A percentile compares a stretch with the other conserved stretches of the same genome.
These are phyloP conservation scores for Theristus sp. DNA, from an alignment of 2,888 invertebrate genomes.

Conservation along the genomic window DNA sequence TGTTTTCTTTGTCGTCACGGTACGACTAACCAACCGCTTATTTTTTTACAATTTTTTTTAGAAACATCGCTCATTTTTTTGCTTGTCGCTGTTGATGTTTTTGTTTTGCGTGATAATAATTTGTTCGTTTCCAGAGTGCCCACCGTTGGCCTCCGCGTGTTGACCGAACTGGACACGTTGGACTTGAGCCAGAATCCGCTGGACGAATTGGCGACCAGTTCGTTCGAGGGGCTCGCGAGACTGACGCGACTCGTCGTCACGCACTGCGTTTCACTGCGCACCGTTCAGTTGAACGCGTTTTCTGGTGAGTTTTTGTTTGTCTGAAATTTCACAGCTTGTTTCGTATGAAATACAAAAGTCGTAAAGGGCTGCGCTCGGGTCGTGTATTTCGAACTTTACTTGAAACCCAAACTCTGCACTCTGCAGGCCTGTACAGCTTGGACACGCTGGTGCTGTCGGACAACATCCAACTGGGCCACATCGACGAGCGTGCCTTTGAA, in stretches of 20 bases:
- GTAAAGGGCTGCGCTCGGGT: too few relatives aligned
- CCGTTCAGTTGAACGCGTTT: slow-evolving; percentile 8
- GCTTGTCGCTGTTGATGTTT: too few relatives aligned
- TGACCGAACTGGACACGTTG: slow-evolving; percentile 5
- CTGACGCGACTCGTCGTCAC: slow-evolving; percentile 1
- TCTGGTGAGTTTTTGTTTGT: slow-evolving; percentile 5
- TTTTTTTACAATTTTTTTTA: too few relatives aligned
- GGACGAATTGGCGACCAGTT: slow-evolving; percentile 4
- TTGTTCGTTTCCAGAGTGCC: too few relatives aligned
- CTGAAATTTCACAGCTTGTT: too few relatives aligned
- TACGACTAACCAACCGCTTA: too few relatives aligned
- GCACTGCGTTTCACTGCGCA: neutral
- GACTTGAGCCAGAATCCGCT: slow-evolving; percentile 4
- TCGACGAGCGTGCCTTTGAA: slow-evolving; percentile 6
- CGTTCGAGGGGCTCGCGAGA: slow-evolving; percentile 7
- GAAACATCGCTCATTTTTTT: too few relatives aligned
- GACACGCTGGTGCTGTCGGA: slow-evolving; percentile 2
- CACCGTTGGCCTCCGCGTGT: slow-evolving; percentile 1
- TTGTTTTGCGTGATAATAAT: too few relatives aligned
- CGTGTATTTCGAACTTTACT: too few relatives aligned
- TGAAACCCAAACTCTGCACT: neutral
- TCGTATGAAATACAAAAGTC: too few relatives aligned
- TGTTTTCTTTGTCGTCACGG: too few relatives aligned
- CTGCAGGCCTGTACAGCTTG: neutral
- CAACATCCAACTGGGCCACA: slow-evolving; percentile 1